Evolutionary conservation across 2,113 vertebrate species (phyloP).

Genomic region (Semicossyphus pulcher): DNA sequence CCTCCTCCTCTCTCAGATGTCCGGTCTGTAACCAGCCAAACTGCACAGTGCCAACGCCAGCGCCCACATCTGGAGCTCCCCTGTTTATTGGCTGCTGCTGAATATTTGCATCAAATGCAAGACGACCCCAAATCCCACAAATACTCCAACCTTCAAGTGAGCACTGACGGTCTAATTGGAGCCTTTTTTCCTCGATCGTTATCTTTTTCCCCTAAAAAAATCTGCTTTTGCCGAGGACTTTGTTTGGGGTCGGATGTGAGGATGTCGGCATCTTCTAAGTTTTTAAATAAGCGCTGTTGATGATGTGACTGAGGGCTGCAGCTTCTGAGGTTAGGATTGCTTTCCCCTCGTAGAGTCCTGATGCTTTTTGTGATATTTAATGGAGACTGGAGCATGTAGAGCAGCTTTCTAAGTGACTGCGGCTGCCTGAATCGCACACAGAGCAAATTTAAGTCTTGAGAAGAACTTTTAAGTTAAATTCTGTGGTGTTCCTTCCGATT

Average conservation of each 20-base stretch:
- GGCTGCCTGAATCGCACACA: slow-evolving; percentile 28
- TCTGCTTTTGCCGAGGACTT: slow-evolving; percentile 9
- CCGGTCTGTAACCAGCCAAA: slow-evolving; percentile 45
- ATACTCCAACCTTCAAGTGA: slow-evolving; percentile 3
- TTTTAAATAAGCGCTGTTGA: slow-evolving; percentile 31
- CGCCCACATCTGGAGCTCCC: slow-evolving; percentile 27
- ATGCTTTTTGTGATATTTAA: slow-evolving; percentile 42
- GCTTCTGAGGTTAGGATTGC: slow-evolving; percentile 25
- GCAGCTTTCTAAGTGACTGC: slow-evolving; percentile 37
- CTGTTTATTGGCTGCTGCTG: slow-evolving; percentile 12
- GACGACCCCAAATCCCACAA: neutral
- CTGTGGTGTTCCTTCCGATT: slow-evolving; percentile 22
- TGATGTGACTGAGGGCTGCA: slow-evolving; percentile 46
- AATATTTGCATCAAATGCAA: slow-evolving; percentile 34
- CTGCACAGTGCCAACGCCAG: slow-evolving; percentile 63
- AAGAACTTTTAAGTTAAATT: slow-evolving; percentile 26
- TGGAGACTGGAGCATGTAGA: slow-evolving; percentile 39
- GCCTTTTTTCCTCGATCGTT: neutral
- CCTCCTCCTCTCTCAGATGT: slow-evolving; percentile 29
- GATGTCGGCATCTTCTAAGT: slow-evolving; percentile 16
- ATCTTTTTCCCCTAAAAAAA: neutral
- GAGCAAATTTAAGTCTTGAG: slow-evolving; percentile 11
- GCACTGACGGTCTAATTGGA: neutral
- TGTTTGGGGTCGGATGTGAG: neutral
- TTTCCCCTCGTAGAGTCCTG: slow-evolving; percentile 5